Conservation (phyloP, 2,797 vertebrate species). For the Chromis chromis region DNA sequence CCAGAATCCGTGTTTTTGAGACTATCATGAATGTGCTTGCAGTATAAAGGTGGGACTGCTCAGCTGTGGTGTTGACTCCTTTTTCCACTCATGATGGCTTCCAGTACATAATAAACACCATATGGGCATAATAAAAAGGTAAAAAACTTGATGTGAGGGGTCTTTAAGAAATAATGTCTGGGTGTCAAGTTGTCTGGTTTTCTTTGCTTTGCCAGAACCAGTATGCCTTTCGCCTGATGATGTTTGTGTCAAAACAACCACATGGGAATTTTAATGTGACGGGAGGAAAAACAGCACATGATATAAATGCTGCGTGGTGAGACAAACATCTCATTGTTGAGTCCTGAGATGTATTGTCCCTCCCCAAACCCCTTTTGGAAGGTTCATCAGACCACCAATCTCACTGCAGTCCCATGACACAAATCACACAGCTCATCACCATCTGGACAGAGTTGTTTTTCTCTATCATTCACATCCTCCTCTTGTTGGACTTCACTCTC, state of each 20-base stretch:
- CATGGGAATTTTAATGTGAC: slow-evolving; percentile 65
- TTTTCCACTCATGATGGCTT: too few species aligned
- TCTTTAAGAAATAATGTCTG: neutral
- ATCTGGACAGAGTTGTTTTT: slow-evolving; percentile 45
- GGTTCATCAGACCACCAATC: slow-evolving; percentile 57
- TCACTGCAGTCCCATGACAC: slow-evolving; percentile 73
- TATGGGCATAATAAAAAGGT: too few species aligned
- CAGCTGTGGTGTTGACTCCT: too few species aligned
- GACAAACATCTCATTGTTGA: slow-evolving; percentile 69
- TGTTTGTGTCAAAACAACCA: slow-evolving; percentile 53
- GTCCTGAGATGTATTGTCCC: slow-evolving; percentile 44
- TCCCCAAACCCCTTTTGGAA: slow-evolving; percentile 27
- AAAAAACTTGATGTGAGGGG: too few species aligned
- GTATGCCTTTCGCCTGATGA: neutral
- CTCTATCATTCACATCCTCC: slow-evolving; percentile 3
- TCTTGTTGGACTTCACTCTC: slow-evolving; percentile 5
- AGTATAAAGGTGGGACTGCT: too few species aligned
- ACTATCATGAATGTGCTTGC: too few species aligned
- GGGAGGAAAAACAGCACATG: slow-evolving; percentile 73
- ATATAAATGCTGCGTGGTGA: slow-evolving; percentile 32
- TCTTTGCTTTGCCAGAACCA: neutral
- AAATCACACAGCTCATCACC: slow-evolving; percentile 65
- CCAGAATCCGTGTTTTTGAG: too few species aligned
- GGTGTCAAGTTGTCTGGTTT: neutral
- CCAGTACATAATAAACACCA: too few species aligned